phyloP scores from a whole-genome alignment of 2,113 vertebrate species.

The Tyto alba region DNA sequence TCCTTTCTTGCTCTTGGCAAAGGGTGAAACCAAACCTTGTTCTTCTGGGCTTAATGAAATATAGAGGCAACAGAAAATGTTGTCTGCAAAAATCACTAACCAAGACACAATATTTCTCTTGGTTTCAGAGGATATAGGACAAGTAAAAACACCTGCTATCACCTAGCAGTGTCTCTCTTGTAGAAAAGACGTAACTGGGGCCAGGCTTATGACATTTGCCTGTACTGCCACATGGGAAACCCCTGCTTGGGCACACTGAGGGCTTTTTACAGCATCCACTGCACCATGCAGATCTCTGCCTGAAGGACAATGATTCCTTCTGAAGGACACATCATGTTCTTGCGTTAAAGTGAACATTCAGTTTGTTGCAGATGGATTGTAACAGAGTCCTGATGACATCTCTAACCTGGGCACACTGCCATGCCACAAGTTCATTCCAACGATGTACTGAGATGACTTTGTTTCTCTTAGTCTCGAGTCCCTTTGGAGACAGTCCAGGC shows the following conservation, averaged over 20 bases:
- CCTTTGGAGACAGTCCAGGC: conserved; percentile 20
- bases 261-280: neutral
- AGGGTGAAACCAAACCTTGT: neutral
- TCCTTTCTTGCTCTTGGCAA: conserved; percentile 12
- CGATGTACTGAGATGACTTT: neutral
- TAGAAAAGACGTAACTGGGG: neutral
- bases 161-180: neutral
- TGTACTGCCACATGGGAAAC: neutral
- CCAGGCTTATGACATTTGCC: neutral
- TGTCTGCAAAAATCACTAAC: neutral
- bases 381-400: neutral
- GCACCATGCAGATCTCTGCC: neutral
- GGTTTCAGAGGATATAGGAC: neutral
- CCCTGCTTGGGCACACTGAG: neutral
- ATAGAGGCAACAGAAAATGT: neutral
- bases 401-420: conserved; percentile 24
- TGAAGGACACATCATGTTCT: neutral
- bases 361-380: neutral
- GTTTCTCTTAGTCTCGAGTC: neutral
- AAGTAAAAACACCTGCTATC: neutral
- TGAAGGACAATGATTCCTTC: neutral
- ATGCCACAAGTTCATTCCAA: neutral
- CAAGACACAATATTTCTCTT: neutral
- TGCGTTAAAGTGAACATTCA: neutral
- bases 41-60: neutral